phyloP scores from a whole-genome alignment of 2,113 vertebrate species.

The Chauna torquata region DNA sequence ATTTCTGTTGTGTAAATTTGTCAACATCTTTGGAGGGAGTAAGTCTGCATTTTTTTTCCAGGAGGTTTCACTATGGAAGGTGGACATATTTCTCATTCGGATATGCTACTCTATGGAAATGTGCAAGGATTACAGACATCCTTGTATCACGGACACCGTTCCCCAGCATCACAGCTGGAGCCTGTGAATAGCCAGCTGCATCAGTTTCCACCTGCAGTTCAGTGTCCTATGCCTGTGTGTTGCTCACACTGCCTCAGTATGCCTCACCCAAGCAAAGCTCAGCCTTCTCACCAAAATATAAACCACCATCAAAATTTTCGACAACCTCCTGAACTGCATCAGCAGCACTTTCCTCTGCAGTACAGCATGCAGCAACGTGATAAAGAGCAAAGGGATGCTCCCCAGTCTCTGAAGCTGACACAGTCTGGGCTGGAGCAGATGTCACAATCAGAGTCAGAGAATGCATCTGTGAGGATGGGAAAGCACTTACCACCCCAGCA shows the following conservation, averaged over 20 bases:
- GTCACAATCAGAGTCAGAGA: constrained; percentile 14
- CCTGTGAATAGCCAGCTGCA: constrained; percentile 77
- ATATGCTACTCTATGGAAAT: constrained; percentile 75
- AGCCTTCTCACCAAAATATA: constrained; percentile 37
- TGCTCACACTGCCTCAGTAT: constrained; percentile 81
- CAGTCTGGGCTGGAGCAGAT: constrained; percentile 70
- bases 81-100: constrained; percentile 79
- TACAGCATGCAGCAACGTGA: constrained; percentile 62
- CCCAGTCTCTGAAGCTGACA: constrained; percentile 54
- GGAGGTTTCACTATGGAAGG: constrained; percentile 88
- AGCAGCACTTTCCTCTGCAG: constrained; percentile 66
- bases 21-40: not conserved
- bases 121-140: constrained; percentile 81
- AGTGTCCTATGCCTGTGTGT: constrained; percentile 78
- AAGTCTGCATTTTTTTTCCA: constrained; percentile 60
- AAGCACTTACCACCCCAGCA: constrained; percentile 74
- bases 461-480: constrained; percentile 12
- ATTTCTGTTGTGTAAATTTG: not conserved
- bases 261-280: constrained; percentile 72
- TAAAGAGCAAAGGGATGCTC: constrained; percentile 49
- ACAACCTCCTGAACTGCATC: constrained; percentile 58
- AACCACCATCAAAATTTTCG: constrained; percentile 57
- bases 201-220: constrained; percentile 79
- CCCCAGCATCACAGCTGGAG: constrained; percentile 77
- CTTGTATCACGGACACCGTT: constrained; percentile 73